Base-by-base conservation (phyloP, 2,888 invertebrate species). In the Achlya flavicornis region DNA sequence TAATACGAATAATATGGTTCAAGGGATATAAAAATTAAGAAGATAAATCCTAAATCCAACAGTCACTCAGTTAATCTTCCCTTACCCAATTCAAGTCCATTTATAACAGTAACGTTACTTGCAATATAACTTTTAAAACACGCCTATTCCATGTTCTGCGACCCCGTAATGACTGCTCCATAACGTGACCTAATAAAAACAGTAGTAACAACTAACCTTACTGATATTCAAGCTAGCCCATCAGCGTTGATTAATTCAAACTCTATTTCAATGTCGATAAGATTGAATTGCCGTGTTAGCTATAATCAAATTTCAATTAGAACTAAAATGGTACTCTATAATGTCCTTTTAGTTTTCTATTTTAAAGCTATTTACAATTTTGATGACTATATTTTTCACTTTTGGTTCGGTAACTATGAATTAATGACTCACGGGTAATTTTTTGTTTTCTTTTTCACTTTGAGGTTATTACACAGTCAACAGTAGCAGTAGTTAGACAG, bases 91-190 rank as follows among this genome's bases (percentile, higher is more conserved):
- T 77, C 71, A 72, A 74, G 75, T 53, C 53, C 5, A 78, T 73
- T 81, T 81, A 82, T 75, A 74, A 72, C 70, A 73, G 72, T 75
- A 71, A 73, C 80, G 82, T 86, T 85, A 86, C 81, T 81, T 80
- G 80, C 83, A 81, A 75, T 83, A 83, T 85, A 81, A 83, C 77
- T 77, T 66, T 71, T 75, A 62, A 71, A 74, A 74, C 80, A 84
- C 89, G 89, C 89, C 89, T 82, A 79, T 89, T 89, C 80, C 89
- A 76, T 89, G 88, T 89, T 72, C 73, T 67, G 73, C 3, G 12
- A 12, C 12, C 41, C 41, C 12, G 41, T 41, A 41, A 41, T 41
- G 41, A 41, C 41, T 12, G 4, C 12, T 57, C 77, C 73, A 72
- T 77, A 72, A 78, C 81, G 74, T 81, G 81, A 82, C 83, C 78